These are phyloP conservation scores for Stomatorhinus ivindoensis DNA, from an alignment of 2,113 vertebrate genomes.

Conservation along the genomic window DNA sequence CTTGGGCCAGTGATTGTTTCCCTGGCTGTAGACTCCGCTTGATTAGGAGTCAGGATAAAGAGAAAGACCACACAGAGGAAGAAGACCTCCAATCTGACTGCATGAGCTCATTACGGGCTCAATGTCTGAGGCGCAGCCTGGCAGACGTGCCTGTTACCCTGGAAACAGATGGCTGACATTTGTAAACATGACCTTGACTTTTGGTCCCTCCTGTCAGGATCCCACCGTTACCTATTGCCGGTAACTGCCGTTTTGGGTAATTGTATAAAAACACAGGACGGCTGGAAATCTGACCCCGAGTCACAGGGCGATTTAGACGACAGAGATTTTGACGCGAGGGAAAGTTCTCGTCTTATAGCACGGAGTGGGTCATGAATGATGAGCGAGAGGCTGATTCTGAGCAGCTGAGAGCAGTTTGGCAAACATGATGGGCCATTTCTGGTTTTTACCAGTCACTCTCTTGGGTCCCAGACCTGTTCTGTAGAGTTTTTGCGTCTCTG, in stretches of 20 bases:
- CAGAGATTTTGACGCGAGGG: conserved; percentile 39
- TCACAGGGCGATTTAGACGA: conserved; percentile 38
- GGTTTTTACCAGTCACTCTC: neutral
- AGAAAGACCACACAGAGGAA: neutral
- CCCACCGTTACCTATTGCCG: conserved; percentile 20
- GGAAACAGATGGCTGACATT: conserved; percentile 43
- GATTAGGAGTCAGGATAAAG: neutral
- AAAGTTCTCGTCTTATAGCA: conserved; percentile 48
- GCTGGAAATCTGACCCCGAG: conserved; percentile 21
- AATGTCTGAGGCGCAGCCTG: neutral
- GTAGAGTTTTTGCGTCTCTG: neutral
- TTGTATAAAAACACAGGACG: conserved; percentile 49
- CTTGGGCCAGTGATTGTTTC: neutral
- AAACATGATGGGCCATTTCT: neutral
- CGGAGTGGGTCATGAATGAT: neutral
- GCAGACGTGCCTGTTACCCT: conserved; percentile 40
- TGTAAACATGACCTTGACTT: conserved; percentile 43
- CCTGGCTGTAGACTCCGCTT: neutral
- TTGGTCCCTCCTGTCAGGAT: conserved; percentile 30
- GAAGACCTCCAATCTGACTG: conserved; percentile 7
- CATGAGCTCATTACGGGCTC: neutral
- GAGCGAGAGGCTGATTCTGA: neutral
- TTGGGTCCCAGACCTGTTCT: neutral
- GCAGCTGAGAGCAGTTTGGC: neutral
- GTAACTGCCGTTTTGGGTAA: conserved; percentile 50